Evolutionary conservation across 2,888 invertebrate species (phyloP).

Genomic region (Philopedon plagiatum): DNA sequence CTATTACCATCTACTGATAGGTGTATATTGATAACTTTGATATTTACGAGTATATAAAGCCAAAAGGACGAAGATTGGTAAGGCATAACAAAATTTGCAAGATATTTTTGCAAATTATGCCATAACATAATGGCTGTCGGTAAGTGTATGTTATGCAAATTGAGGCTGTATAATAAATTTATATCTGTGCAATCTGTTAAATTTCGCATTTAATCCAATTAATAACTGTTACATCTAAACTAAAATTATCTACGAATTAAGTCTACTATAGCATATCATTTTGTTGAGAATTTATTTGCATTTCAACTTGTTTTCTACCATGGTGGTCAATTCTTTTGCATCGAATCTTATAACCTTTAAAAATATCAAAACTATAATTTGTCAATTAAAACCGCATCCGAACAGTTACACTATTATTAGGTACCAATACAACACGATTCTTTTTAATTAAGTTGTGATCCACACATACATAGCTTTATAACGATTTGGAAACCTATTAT

Average conservation of each 20-base stretch:
- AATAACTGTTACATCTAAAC: slow-evolving; percentile 33
- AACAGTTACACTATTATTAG: slow-evolving; percentile 30
- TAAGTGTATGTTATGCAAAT: slow-evolving; percentile 13
- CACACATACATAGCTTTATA: slow-evolving; percentile 40
- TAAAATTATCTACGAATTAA: slow-evolving; percentile 38
- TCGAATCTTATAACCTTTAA: slow-evolving; percentile 24
- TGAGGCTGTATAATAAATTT: slow-evolving; percentile 5
- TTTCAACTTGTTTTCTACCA: slow-evolving; percentile 45
- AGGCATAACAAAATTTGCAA: slow-evolving; percentile 10
- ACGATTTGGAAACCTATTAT: slow-evolving; percentile 31
- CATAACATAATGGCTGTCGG: slow-evolving; percentile 8
- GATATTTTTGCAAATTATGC: background rate
- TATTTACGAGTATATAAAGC: background rate
- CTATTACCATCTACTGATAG: slow-evolving; percentile 40
- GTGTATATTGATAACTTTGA: slow-evolving; percentile 11
- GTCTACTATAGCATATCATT: slow-evolving; percentile 42
- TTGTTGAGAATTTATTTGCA: slow-evolving; percentile 45
- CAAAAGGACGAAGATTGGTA: background rate
- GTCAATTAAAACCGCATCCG: slow-evolving; percentile 35
- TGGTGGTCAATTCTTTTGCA: slow-evolving; percentile 47
- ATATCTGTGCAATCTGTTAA: slow-evolving; percentile 20
- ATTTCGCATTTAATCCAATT: slow-evolving; percentile 27
- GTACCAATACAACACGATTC: slow-evolving; percentile 18
- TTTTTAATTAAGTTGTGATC: slow-evolving; percentile 18
- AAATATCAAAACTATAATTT: slow-evolving; percentile 47